Evolutionary conservation across 1,140 invertebrate genomes (phyloP).

Genomic region (Drosophila willistoni): DNA sequence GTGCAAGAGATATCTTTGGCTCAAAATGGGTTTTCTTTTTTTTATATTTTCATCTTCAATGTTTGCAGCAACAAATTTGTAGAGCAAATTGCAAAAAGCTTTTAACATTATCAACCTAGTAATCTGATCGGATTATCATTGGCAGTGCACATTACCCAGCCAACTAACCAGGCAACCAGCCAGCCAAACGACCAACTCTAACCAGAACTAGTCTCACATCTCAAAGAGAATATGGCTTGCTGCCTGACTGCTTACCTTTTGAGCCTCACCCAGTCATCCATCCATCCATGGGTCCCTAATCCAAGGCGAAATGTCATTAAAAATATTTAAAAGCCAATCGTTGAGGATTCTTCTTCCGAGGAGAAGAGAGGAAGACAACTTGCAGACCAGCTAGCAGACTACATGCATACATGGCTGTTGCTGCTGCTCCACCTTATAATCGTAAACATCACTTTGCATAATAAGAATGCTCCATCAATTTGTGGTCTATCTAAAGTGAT

Average conservation of each 20-base stretch:
- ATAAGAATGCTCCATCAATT: conserved; percentile 82
- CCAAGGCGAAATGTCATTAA: conserved; percentile 70
- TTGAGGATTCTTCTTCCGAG: neutral
- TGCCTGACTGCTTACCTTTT: conserved; percentile 8
- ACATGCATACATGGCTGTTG: neutral
- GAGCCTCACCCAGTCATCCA: conserved; percentile 11
- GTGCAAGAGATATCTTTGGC: conserved; percentile 64
- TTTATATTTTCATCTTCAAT: conserved; percentile 16
- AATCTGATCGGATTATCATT: conserved; percentile 81
- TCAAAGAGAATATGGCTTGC: neutral
- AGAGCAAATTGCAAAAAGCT: conserved; percentile 78
- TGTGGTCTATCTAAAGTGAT: conserved; percentile 78
- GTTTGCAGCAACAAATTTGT: conserved; percentile 66
- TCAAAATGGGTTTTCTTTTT: conserved; percentile 27
- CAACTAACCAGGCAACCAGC: conserved; percentile 24
- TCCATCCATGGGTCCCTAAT: conserved; percentile 51
- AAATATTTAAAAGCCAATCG: conserved; percentile 67
- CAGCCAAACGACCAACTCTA: conserved; percentile 16
- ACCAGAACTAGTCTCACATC: conserved; percentile 33
- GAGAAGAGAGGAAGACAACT: conserved; percentile 1
- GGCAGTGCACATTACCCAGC: conserved; percentile 58
- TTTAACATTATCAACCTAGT: conserved; percentile 72
- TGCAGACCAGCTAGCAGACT: conserved; percentile 2
- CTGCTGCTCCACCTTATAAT: conserved; percentile 49
- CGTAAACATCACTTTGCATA: conserved; percentile 82